Evolutionary conservation across 2,113 vertebrate species (phyloP), one percentile per base, ranked within the genome.

Genomic region (Elaphurus davidianus): DNA sequence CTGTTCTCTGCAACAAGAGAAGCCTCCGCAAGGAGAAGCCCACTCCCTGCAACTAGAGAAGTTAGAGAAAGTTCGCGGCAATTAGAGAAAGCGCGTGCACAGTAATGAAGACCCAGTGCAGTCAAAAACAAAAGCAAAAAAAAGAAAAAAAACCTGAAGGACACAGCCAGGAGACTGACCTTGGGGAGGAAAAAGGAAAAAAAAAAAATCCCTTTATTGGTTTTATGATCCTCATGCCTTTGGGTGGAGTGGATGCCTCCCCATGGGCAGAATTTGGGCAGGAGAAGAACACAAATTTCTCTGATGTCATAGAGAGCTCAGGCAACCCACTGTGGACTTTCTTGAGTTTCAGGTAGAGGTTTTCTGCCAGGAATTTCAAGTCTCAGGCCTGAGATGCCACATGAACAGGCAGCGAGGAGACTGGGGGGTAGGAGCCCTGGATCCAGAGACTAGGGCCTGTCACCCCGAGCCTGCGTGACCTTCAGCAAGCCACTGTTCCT

Each of bases 401-500:
- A 3, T 90, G 30, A 84, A 54, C 62, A 67, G 52, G 2, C 23
- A 78, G 33, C 6, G 1, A 27, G 50, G 78, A 14, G 33, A n/a
- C 27, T 2, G 0, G 0, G 0, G 33, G 25, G 28, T 43, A 52
- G n/a, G 5, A 52, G 28, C 8, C 3, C 62, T 17, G 17, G 17
- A 27, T 28, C 1, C 28, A 23, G 23, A 23, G 40, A 6, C 67
- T 36, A 36, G 45, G 54, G 45, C 52, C 33, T 4, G 7, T 64
- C 14, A 23, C 3, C 0, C 16, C 0, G 1, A 50, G 88, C 55
- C 36, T 43, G 33, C 0, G 8, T 1, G 76, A 52, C 16, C 59
- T 71, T 36, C 2, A 19, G 28, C 17, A 47, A 33, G 43, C 67
- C 74, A 25, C n/a, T 30, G 11, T 10, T 23, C 23, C 33, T 25